A percentile compares a stretch with the other conserved stretches of the same genome.
These are phyloP conservation scores for Shinisaurus crocodilurus DNA, from an alignment of 2,113 vertebrate genomes.

Conservation along the genomic window DNA sequence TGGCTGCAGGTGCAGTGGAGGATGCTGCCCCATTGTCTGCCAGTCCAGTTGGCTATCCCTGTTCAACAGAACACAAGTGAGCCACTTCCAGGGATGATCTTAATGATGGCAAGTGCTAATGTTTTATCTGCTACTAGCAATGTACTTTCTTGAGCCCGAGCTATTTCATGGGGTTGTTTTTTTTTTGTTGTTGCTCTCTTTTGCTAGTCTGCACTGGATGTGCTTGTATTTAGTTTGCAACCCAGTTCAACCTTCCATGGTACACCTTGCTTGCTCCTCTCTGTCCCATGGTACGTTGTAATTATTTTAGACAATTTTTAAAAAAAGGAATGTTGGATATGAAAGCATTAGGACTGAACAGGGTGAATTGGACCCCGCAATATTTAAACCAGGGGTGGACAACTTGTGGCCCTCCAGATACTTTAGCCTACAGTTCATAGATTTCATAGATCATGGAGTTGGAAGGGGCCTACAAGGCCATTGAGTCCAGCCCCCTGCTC, in stretches of 20 bases:
- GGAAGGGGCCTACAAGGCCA: too few species aligned
- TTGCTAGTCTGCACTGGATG: not conserved
- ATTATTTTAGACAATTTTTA: not conserved
- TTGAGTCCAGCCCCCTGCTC: too few species aligned
- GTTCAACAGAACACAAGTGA: too few species aligned
- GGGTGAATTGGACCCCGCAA: rapidly evolving
- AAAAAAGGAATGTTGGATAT: not conserved
- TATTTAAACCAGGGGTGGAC: not conserved
- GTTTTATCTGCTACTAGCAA: not conserved
- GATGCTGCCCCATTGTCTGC: too few species aligned
- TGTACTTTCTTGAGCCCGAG: not conserved
- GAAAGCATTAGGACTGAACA: not conserved
- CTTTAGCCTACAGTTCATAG: too few species aligned
- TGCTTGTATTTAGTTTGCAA: not conserved
- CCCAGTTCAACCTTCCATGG: not conserved
- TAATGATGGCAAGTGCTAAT: too few species aligned
- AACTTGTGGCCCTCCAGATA: too few species aligned
- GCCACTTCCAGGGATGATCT: too few species aligned
- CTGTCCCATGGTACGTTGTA: not conserved
- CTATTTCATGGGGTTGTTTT: not conserved
- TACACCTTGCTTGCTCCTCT: not conserved
- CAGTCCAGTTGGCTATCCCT: too few species aligned
- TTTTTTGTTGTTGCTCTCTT: not conserved
- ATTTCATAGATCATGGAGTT: too few species aligned
- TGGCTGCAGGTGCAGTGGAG: too few species aligned